Conservation (phyloP, 1,140 invertebrate species). For the Lamellibrachia luymesi region DNA sequence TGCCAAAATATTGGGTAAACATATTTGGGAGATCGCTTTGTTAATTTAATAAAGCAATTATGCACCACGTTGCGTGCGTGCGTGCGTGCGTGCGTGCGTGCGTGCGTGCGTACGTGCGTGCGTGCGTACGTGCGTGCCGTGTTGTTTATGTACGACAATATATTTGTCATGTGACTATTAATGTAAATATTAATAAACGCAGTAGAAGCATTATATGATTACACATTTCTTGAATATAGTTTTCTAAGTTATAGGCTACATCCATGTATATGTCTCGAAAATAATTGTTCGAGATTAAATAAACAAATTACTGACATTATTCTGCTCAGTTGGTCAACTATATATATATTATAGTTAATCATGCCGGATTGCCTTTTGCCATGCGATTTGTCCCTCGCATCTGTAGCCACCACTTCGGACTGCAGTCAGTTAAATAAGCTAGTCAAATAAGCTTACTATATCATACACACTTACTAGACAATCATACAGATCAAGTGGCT, state of each 20-base stretch:
- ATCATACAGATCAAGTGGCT: background rate
- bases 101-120: conserved; percentile 9
- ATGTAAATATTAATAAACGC: too few relatives aligned
- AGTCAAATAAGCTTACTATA: background rate
- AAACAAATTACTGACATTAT: background rate
- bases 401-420: background rate
- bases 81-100: background rate
- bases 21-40: too few relatives aligned
- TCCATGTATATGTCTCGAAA: too few relatives aligned
- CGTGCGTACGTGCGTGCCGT: too few relatives aligned
- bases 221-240: too few relatives aligned
- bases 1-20: background rate
- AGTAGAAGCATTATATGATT: too few relatives aligned
- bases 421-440: background rate
- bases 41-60: too few relatives aligned
- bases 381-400: background rate
- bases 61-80: conserved; percentile 7
- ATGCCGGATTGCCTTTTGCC: background rate
- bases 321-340: background rate
- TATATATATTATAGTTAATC: background rate
- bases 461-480: background rate
- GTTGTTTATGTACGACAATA: too few relatives aligned
- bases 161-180: too few relatives aligned
- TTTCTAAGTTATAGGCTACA: too few relatives aligned
- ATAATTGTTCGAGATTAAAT: too few relatives aligned